These are phyloP conservation scores for human (Homo sapiens) DNA, from an alignment of 2,113 vertebrate genomes.

Conservation along the genomic window GRCh38 chr13:110318501-110319000, in stretches of 20 bases:
- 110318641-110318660: neutral
- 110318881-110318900: too few species aligned
- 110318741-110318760: neutral
- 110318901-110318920: too few species aligned
- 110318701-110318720: neutral
- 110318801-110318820: neutral
- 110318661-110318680: neutral
- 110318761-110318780: neutral
- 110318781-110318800: neutral
- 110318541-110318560: neutral
- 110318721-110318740: neutral
- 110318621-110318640: neutral
- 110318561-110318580: neutral
- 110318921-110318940: neutral
- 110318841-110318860: neutral
- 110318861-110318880: neutral
- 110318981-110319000: accelerated
- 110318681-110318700: neutral
- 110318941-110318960: neutral
- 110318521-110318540: neutral
- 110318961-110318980: neutral
- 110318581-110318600: neutral
- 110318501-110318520: neutral
- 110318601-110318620: neutral
- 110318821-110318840: neutral